phyloP scores from a whole-genome alignment of 1,140 invertebrate species.

The Listronotus oregonensis region DNA sequence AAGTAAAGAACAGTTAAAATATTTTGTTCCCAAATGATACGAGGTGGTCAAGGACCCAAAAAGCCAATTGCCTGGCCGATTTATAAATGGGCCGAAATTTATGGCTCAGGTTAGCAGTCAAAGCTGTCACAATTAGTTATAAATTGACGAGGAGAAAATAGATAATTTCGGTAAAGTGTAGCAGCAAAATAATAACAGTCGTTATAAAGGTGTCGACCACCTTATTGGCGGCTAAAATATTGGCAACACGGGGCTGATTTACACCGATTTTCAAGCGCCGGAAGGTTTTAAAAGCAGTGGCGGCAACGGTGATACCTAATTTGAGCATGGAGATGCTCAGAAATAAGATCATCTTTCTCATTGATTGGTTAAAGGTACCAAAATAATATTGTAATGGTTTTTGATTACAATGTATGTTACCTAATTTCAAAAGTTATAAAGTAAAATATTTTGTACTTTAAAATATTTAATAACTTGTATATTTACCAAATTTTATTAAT shows the following conservation, averaged over 20 bases:
- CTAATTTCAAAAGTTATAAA: too few species aligned
- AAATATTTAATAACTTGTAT: too few species aligned
- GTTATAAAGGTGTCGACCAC: constrained; percentile 37
- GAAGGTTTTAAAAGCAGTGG: constrained; percentile 16
- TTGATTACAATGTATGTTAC: too few species aligned
- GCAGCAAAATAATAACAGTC: constrained; percentile 33
- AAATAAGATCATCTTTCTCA: too few species aligned
- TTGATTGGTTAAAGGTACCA: too few species aligned
- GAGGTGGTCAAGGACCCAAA: constrained; percentile 20
- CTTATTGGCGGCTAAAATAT: constrained; percentile 33
- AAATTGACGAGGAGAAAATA: constrained; percentile 30
- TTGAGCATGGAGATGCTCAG: too few species aligned
- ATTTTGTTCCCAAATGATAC: too few species aligned
- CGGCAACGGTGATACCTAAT: not conserved
- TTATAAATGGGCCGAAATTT: constrained; percentile 19
- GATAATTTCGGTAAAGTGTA: constrained; percentile 38
- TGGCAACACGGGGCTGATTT: constrained; percentile 25
- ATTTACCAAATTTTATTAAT: too few species aligned
- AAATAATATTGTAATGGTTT: too few species aligned
- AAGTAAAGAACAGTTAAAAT: too few species aligned
- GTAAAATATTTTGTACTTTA: too few species aligned
- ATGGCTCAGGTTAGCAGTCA: constrained; percentile 25
- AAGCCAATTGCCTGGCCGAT: constrained; percentile 2
- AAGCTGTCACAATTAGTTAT: constrained; percentile 37
- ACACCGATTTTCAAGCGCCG: constrained; percentile 19